phyloP scores from a whole-genome alignment of 2,797 vertebrate genomes.

The Lutjanus argentimaculatus region DNA sequence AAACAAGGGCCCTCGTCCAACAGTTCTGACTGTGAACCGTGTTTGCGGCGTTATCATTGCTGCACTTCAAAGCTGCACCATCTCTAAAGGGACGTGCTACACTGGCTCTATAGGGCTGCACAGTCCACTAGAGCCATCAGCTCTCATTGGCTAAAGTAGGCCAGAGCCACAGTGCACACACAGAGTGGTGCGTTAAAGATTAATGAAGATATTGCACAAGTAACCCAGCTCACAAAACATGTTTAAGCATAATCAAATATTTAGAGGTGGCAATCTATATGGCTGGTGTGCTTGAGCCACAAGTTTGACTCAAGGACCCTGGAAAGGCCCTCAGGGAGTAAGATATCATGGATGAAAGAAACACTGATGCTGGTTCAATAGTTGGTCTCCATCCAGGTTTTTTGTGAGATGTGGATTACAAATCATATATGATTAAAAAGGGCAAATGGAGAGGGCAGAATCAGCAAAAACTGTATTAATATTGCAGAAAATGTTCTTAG shows the following conservation, averaged over 20 bases:
- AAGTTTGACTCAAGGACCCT: conserved; percentile 57
- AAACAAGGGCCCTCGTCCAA: conserved; percentile 48
- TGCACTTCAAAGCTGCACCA: conserved; percentile 69
- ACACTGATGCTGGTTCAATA: conserved; percentile 23
- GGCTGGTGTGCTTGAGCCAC: conserved; percentile 42
- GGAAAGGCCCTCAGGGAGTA: conserved; percentile 42
- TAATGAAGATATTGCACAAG: conserved; percentile 75
- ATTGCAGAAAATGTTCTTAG: conserved; percentile 1
- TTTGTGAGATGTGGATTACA: conserved; percentile 1
- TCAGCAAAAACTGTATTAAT: neutral
- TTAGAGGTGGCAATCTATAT: conserved; percentile 71
- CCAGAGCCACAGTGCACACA: conserved; percentile 46
- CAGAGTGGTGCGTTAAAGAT: conserved; percentile 74
- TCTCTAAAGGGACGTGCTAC: conserved; percentile 57
- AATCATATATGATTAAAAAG: conserved; percentile 3
- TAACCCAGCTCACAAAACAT: conserved; percentile 73
- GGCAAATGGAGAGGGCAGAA: neutral
- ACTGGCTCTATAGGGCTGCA: conserved; percentile 29
- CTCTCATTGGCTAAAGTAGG: conserved; percentile 69
- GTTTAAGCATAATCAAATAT: conserved; percentile 77
- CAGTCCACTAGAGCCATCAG: conserved; percentile 50
- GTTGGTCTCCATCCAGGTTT: neutral
- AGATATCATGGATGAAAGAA: conserved; percentile 40
- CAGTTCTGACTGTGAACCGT: conserved; percentile 37
- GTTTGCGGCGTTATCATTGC: conserved; percentile 58